Base-by-base conservation (phyloP, 1,140 invertebrate genomes). In the Bombus confusus region DNA sequence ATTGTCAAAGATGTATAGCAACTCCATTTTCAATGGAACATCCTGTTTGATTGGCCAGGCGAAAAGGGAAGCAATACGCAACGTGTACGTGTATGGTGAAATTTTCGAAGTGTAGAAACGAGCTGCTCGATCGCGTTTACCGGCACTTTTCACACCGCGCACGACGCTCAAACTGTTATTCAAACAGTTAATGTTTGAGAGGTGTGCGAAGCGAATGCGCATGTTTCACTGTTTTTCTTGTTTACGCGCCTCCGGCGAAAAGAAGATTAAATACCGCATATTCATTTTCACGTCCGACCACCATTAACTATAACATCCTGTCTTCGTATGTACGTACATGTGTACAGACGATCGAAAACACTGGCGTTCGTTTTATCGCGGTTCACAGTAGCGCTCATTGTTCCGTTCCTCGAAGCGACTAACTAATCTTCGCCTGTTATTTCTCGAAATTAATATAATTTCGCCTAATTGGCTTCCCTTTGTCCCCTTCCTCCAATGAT, bases 231-330 rank as follows among this genome's bases (percentile, higher is more conserved):
- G 28, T 41, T 81, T 72, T 59, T 69, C 31, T 71, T 18, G 52
- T 72, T 69, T 41, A 62, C 57, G n/a, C 37, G 73, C 73, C 41
- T n/a, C 18, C 28, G 74, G 73, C 74, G 34, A 31, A 18, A 57
- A 41, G 64, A 52, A 3, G 64, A 71, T 81, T 62, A 59, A 74
- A 81, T 22, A 22, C 41, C 34, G 57, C 57, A 9, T 66, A 75
- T 82, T 66, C 57, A 52, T 83, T 83, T 76, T 52, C 81, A 28
- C 22, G 80, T 10, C 31, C 31, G 57, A 28, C 41, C 59, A 34
- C 37, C 79, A 39, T 71, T 12, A n/a, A 31, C 28, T 22, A 37
- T 43, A 78, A n/a, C 47, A 84, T 78, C 82, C 74, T 83, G 81
- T 22, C 75, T 69, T 47, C 28, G 43, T 39, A 22, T 28, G 12